A percentile compares a stretch with the other conserved stretches of the same genome.
These are phyloP conservation scores for Melitaea athalia DNA, from an alignment of 2,888 invertebrate genomes.

Conservation along the genomic window DNA sequence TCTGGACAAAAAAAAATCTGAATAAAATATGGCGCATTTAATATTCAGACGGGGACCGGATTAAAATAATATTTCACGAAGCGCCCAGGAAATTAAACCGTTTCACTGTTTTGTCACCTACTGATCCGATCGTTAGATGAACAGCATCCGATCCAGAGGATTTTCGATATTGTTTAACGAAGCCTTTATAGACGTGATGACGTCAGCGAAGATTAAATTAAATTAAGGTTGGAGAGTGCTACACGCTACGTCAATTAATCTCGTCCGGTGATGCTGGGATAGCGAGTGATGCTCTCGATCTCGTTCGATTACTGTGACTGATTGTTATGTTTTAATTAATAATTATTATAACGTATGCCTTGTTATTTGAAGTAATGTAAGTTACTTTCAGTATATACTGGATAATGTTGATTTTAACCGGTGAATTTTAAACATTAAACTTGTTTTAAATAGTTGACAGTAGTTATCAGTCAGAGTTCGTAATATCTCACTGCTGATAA, in stretches of 20 bases:
- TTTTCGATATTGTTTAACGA: constrained; percentile 36
- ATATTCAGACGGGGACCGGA: constrained; percentile 65
- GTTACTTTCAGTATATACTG: too few relatives aligned
- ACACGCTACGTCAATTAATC: constrained; percentile 23
- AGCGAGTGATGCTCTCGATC: background rate
- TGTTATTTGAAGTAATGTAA: background rate
- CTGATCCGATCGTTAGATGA: constrained; percentile 15
- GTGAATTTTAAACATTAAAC: too few relatives aligned
- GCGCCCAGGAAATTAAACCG: constrained; percentile 72
- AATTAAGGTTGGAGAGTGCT: constrained; percentile 19
- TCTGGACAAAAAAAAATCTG: background rate
- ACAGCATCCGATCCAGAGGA: constrained; percentile 20
- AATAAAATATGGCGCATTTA: constrained; percentile 67
- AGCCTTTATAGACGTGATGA: constrained; percentile 30
- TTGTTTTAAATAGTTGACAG: too few relatives aligned
- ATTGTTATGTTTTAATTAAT: constrained; percentile 4
- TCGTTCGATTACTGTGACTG: background rate
- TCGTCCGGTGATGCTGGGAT: constrained; percentile 9
- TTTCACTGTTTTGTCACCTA: constrained; percentile 67
- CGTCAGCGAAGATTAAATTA: constrained; percentile 32
- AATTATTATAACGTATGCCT: background rate
- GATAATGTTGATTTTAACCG: too few relatives aligned
- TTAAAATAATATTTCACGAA: constrained; percentile 73
- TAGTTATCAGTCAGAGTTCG: too few relatives aligned
- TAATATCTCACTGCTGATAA: too few relatives aligned